These are phyloP conservation scores for Chiridota heheva DNA, from an alignment of 35 echinoderm and acorn worm species.

Conservation along the genomic window DNA sequence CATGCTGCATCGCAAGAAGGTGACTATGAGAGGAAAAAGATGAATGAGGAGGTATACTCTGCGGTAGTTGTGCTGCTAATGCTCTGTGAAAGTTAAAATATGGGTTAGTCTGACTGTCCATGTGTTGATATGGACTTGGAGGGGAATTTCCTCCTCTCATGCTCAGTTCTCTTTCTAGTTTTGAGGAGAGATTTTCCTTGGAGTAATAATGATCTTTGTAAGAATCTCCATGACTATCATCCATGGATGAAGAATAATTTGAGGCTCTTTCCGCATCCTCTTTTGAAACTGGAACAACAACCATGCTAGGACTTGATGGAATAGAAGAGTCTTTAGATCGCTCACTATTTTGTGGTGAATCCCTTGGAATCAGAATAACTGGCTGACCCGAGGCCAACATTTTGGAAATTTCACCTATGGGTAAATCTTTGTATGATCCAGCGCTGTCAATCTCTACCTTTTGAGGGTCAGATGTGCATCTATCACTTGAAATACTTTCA, in stretches of 20 bases:
- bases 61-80: conserved; percentile 61
- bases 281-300: neutral
- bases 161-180: conserved; percentile 48
- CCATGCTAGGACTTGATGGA: conserved; percentile 66
- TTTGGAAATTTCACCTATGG: conserved; percentile 78
- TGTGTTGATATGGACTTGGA: conserved; percentile 36
- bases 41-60: conserved; percentile 68
- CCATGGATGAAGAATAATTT: no score
- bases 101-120: conserved; percentile 32
- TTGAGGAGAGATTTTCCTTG: conserved; percentile 38
- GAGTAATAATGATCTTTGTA: conserved; percentile 43
- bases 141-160: conserved; percentile 42
- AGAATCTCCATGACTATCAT: conserved; percentile 49
- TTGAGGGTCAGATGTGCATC: conserved; percentile 16
- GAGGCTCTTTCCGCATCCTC: conserved; percentile 21
- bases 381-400: conserved; percentile 92
- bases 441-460: conserved; percentile 39
- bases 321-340: conserved; percentile 51
- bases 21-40: conserved; percentile 74
- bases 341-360: conserved; percentile 54
- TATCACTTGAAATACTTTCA: no score
- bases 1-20: conserved; percentile 48
- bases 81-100: conserved; percentile 48
- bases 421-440: conserved; percentile 57
- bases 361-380: conserved; percentile 88